Evolutionary conservation across 2,888 invertebrate genomes (phyloP), one percentile per base, ranked within the genome.

Genomic region (Cosmia pyralina): DNA sequence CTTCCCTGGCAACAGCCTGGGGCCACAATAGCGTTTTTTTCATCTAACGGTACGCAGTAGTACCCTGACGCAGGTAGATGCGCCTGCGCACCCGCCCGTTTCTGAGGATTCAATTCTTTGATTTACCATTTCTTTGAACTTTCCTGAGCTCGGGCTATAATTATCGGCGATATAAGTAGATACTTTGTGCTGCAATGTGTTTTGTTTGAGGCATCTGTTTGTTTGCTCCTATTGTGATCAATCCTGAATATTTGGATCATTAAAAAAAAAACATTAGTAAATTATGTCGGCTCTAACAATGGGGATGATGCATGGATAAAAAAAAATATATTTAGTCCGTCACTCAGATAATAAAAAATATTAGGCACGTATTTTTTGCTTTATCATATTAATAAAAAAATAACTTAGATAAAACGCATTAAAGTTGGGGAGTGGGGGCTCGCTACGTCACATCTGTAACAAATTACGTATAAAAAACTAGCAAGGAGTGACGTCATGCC

Each of bases 41-140:
- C 81, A 75, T 77, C 70, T 93, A 93, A 93, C 92, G 92, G 93
- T 92, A 92, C 87, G 71, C 82, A 87, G 85, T 86, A 87, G 87
- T 76, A 72, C 81, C 79, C 87, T 80, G 81, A 72, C 87, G 89
- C 94, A 93, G 94, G 93, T 94, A 94, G 92, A 88, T 86, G 90
- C 87, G 89, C 85, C 85, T 88, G 88, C 86, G 88, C 85, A 83
- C 79, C 83, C 85, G 69, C 59, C 82, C 84, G 77, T 78, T 86
- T 89, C 86, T 84, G 71, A 67, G 84, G 88, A 88, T 88, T 85
- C 82, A 84, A 86, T 86, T 89, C 88, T 89, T 87, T 90, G 87
- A 88, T 91, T 88, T 87, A 86, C 84, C 84, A 85, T 87, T 88
- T 87, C 87, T 88, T 88, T 90, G 87, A 89, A 90, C 87, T 87